These are phyloP conservation scores for Drosophila ironensis DNA, from an alignment of 1,140 invertebrate species.

Conservation along the genomic window DNA sequence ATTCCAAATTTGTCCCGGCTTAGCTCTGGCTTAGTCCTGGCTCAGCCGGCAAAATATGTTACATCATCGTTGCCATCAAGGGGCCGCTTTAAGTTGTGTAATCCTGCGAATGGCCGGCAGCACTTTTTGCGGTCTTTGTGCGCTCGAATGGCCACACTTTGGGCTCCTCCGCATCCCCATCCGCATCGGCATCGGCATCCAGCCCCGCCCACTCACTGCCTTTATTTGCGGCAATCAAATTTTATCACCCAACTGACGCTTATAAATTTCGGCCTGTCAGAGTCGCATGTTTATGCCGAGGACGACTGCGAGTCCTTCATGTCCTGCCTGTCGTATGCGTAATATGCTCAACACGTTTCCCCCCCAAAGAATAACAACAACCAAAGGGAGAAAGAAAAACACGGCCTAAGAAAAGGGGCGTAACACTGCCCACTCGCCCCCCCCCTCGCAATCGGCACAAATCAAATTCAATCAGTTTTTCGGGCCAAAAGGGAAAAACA, in stretches of 20 bases:
- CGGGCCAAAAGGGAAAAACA: slow-evolving; percentile 37
- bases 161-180: too few relatives aligned
- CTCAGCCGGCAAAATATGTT: slow-evolving; percentile 1
- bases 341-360: slow-evolving; percentile 65
- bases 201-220: neutral
- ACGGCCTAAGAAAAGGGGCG: too few relatives aligned
- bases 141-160: too few relatives aligned
- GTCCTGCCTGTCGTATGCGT: slow-evolving; percentile 49
- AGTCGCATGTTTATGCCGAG: slow-evolving; percentile 67
- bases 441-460: slow-evolving; percentile 17
- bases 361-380: too few relatives aligned
- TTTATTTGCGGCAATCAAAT: slow-evolving; percentile 74
- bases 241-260: slow-evolving; percentile 73
- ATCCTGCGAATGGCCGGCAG: too few relatives aligned
- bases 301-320: neutral
- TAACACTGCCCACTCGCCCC: neutral
- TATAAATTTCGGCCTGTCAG: slow-evolving; percentile 68
- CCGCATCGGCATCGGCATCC: too few relatives aligned
- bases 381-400: too few relatives aligned
- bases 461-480: slow-evolving; percentile 66
- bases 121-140: too few relatives aligned
- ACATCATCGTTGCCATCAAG: neutral
- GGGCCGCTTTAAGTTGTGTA: neutral
- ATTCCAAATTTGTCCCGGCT: neutral
- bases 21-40: neutral